These are phyloP conservation scores for Ectemnius lituratus DNA, from an alignment of 2,888 invertebrate species.

Conservation along the genomic window DNA sequence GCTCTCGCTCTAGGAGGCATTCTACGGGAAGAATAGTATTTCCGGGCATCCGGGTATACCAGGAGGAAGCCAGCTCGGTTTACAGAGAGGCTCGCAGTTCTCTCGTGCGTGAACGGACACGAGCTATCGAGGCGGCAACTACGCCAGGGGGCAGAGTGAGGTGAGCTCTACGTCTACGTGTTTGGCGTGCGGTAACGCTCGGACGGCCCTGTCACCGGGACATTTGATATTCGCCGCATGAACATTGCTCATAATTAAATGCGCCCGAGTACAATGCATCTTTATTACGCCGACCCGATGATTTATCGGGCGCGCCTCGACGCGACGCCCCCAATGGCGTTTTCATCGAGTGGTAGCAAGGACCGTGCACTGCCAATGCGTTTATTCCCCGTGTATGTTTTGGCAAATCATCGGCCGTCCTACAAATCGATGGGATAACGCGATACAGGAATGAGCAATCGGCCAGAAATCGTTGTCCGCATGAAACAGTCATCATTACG, in stretches of 20 bases:
- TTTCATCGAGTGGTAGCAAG: slow-evolving; percentile 3
- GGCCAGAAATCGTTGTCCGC: not conserved
- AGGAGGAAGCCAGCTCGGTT: too few relatives aligned
- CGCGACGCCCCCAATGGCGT: not conserved
- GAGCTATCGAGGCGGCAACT: too few relatives aligned
- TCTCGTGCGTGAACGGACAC: too few relatives aligned
- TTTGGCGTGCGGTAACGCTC: too few relatives aligned
- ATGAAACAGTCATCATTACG: not conserved
- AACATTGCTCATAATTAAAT: slow-evolving; percentile 7
- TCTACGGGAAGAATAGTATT: too few relatives aligned
- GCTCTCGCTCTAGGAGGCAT: too few relatives aligned
- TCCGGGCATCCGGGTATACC: too few relatives aligned
- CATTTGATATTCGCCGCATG: too few relatives aligned
- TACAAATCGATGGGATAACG: slow-evolving; percentile 2
- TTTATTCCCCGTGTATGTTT: not conserved
- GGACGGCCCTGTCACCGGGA: too few relatives aligned
- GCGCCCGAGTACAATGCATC: slow-evolving; percentile 5
- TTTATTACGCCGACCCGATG: not conserved
- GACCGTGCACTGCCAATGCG: not conserved
- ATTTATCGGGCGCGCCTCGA: not conserved
- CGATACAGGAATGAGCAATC: not conserved
- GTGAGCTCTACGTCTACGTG: too few relatives aligned
- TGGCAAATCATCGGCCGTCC: slow-evolving; percentile 1
- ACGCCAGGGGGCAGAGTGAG: too few relatives aligned
- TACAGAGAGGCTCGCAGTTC: too few relatives aligned